Percentiles rank a stretch among this genome's conserved stretches.
Evolutionary conservation across 2,113 vertebrate genomes (phyloP).

Genomic region (Tyrannus savana): DNA sequence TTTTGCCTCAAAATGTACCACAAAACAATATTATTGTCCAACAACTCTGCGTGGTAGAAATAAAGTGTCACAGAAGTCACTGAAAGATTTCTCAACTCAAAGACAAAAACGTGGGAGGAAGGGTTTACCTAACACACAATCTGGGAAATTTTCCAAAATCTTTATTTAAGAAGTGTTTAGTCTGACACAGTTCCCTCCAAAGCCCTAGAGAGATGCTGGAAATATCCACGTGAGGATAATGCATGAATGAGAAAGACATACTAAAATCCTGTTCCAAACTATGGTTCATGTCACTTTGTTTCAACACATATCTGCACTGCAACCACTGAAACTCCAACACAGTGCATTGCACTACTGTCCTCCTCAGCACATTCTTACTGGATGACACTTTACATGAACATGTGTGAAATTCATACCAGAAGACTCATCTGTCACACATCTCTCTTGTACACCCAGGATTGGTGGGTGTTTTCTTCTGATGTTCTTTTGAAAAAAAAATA

Average conservation of each 20-base stretch:
- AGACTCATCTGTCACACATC: conserved; percentile 27
- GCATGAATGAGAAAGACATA: background rate
- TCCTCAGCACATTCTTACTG: conserved; percentile 35
- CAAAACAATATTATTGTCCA: background rate
- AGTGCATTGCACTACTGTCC: background rate
- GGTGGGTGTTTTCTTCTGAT: background rate
- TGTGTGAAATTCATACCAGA: background rate
- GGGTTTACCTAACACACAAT: conserved; percentile 17
- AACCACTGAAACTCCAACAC: background rate
- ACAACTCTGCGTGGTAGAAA: background rate
- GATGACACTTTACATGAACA: background rate
- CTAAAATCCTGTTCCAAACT: background rate
- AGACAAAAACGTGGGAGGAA: background rate
- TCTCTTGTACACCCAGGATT: background rate
- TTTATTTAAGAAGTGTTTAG: conserved; percentile 56
- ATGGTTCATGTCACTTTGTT: background rate
- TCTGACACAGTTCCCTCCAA: conserved; percentile 40
- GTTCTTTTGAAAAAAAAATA: background rate
- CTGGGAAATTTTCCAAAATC: conserved; percentile 43
- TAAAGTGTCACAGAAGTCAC: background rate
- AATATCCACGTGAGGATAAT: background rate
- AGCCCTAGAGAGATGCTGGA: background rate
- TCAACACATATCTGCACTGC: background rate
- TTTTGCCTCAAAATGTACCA: background rate
- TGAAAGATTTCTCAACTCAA: conserved; percentile 38